Percentiles rank a stretch among this genome's conserved stretches.
These are phyloP conservation scores for Galeruca laticollis DNA, from an alignment of 2,888 invertebrate genomes.

Conservation along the genomic window DNA sequence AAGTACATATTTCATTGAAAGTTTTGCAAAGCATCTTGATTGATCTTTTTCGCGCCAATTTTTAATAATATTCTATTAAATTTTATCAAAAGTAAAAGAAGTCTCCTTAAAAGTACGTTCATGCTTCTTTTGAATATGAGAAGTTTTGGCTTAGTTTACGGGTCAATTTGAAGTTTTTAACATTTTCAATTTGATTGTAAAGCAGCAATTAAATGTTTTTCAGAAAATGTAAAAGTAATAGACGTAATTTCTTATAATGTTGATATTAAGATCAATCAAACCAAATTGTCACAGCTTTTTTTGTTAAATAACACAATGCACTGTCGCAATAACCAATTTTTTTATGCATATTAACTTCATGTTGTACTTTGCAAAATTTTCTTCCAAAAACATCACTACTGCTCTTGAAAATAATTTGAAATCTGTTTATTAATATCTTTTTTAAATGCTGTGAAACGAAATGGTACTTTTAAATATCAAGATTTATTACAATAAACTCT, in stretches of 20 bases:
- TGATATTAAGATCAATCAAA: conserved; percentile 8
- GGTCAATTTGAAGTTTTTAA: no score
- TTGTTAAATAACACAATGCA: background rate
- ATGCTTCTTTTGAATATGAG: no score
- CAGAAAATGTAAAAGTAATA: background rate
- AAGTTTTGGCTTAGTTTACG: no score
- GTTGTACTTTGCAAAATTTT: background rate
- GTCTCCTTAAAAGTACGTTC: no score
- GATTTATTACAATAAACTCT: no score
- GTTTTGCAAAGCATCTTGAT: background rate
- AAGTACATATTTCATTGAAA: conserved; percentile 1
- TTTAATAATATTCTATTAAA: background rate
- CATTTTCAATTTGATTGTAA: no score
- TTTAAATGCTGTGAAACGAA: no score
- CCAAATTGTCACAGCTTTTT: conserved; percentile 10
- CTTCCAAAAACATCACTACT: background rate
- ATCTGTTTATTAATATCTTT: no score
- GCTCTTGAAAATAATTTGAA: conserved; percentile 2
- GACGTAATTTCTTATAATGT: background rate
- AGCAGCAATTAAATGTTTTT: background rate
- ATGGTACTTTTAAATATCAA: no score
- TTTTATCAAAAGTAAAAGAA: background rate
- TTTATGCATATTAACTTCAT: conserved; percentile 2
- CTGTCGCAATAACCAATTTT: background rate
- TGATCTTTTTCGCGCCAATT: background rate